Conservation (phyloP, 2,888 invertebrate species). For the Dryadula phaetusa region DNA sequence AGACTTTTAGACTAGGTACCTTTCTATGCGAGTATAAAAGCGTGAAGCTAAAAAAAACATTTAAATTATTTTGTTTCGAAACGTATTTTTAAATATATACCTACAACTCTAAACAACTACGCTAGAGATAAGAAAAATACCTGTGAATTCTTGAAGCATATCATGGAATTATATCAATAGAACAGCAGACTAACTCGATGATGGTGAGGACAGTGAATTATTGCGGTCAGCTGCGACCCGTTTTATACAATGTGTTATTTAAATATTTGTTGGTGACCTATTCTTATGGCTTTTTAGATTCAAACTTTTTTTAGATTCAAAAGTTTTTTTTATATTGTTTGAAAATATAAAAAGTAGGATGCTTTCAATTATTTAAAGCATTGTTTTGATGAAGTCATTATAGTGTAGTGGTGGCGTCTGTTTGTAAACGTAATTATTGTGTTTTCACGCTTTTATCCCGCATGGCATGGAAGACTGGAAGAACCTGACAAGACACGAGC, state of each 20-base stretch:
- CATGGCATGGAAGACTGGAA: too few relatives aligned
- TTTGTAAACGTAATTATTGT: too few relatives aligned
- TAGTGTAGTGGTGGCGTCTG: too few relatives aligned
- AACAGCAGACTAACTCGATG: conserved; percentile 21
- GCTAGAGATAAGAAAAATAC: background rate
- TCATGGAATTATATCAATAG: conserved; percentile 4
- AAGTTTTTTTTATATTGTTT: too few relatives aligned
- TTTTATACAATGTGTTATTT: conserved; percentile 33
- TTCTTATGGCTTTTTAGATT: background rate
- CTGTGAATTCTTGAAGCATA: conserved; percentile 5
- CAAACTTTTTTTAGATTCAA: background rate
- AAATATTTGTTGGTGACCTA: background rate
- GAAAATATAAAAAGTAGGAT: too few relatives aligned
- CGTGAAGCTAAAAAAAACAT: background rate
- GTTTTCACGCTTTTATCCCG: too few relatives aligned
- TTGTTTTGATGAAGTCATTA: too few relatives aligned
- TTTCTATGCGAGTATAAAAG: too few relatives aligned
- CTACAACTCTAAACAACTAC: background rate
- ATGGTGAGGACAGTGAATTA: conserved; percentile 53
- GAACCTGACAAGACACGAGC: too few relatives aligned
- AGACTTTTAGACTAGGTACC: too few relatives aligned
- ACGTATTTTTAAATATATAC: background rate
- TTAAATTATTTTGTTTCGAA: too few relatives aligned
- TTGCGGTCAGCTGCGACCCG: conserved; percentile 60
- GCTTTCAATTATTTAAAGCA: too few relatives aligned